A percentile compares a stretch with the other conserved stretches of the same genome.
Evolutionary conservation across 2,797 vertebrate genomes (phyloP).

Genomic region (Poeciliopsis turneri): DNA sequence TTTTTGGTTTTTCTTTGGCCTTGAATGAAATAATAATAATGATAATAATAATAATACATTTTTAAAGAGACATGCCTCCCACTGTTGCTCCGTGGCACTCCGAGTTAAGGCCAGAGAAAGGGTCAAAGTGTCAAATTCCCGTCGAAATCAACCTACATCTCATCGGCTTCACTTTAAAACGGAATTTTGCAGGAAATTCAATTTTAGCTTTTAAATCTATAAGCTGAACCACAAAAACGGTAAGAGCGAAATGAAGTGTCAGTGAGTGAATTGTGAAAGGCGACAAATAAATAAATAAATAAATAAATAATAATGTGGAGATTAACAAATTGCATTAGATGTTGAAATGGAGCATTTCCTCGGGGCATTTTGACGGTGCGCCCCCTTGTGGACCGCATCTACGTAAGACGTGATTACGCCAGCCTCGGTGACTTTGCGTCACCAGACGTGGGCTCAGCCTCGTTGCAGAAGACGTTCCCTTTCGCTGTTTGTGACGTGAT

Average conservation of each 20-base stretch:
- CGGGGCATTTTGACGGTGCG: conserved; percentile 40
- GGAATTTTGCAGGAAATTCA: not conserved
- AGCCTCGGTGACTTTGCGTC: not conserved
- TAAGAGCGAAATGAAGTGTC: not conserved
- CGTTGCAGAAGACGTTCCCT: not conserved
- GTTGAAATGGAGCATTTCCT: conserved; percentile 12
- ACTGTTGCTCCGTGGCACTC: not conserved
- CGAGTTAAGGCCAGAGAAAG: not conserved
- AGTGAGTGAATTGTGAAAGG: not conserved
- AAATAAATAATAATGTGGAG: not conserved
- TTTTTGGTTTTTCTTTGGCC: not conserved
- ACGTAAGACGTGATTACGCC: not conserved
- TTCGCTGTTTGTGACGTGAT: not conserved
- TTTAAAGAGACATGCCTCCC: not conserved
- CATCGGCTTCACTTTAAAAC: not conserved
- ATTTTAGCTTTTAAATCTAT: not conserved
- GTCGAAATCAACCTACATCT: not conserved
- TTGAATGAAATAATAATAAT: not conserved
- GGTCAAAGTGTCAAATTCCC: not conserved
- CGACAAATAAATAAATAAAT: rapidly evolving
- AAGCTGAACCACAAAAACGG: not conserved
- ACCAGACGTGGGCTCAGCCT: not conserved
- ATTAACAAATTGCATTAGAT: not conserved
- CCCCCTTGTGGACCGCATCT: conserved; percentile 68
- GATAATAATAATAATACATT: not conserved